Conservation (phyloP, 2,888 invertebrate genomes). For the Clunio marinus region DNA sequence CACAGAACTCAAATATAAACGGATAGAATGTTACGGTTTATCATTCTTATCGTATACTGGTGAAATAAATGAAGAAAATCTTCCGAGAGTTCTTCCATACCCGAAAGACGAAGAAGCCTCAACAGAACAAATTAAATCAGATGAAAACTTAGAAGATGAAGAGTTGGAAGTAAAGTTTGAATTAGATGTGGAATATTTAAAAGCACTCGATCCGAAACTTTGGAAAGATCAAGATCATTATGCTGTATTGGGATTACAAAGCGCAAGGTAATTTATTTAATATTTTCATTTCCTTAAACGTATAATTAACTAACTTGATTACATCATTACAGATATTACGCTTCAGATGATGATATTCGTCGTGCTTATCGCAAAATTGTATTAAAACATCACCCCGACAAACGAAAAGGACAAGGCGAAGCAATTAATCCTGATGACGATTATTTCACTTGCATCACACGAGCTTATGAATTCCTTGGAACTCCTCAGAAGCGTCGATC, state of each 20-base stretch:
- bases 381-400: conserved; percentile 96
- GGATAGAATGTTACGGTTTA: conserved; percentile 24
- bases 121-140: background rate
- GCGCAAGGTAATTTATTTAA: conserved; percentile 48
- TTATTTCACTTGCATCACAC: conserved; percentile 98
- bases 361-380: conserved; percentile 88
- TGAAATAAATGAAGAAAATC: conserved; percentile 35
- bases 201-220: conserved; percentile 88
- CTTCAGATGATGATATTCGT: conserved; percentile 90
- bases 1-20: conserved; percentile 35
- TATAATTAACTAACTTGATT: background rate
- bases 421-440: conserved; percentile 80
- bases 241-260: conserved; percentile 85
- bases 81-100: conserved; percentile 20
- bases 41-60: conserved; percentile 31
- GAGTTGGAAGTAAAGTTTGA: conserved; percentile 55
- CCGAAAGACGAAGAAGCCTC: background rate
- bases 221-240: conserved; percentile 99
- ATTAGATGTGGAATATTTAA: conserved; percentile 76
- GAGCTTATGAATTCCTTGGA: conserved; percentile 89
- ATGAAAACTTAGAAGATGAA: conserved; percentile 45
- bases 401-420: conserved; percentile 86
- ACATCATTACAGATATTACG: conserved; percentile 63
- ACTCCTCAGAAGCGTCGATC: conserved; percentile 76
- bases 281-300: background rate